A percentile compares a stretch with the other conserved stretches of the same genome.
Evolutionary conservation across 2,888 invertebrate genomes (phyloP).

Genomic region (Morinoia aosen): DNA sequence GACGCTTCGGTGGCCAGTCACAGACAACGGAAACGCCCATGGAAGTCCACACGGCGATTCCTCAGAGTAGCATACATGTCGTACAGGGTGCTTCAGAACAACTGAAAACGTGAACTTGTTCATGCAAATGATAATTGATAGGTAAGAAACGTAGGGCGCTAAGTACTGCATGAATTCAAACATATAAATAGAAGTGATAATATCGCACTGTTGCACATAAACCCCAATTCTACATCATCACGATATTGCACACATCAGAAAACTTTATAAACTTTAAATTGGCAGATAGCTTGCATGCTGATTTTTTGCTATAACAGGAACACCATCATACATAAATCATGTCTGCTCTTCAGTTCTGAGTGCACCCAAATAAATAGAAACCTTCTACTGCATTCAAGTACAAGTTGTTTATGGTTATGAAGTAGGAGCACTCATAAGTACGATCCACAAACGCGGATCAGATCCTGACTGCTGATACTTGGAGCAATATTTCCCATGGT

Average conservation of each 20-base stretch:
- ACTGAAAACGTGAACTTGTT: background rate
- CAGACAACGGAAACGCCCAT: background rate
- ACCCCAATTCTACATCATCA: background rate
- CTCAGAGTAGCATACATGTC: background rate
- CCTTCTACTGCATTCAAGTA: background rate
- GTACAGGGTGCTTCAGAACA: background rate
- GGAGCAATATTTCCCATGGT: background rate
- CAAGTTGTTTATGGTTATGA: background rate
- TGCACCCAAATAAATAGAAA: background rate
- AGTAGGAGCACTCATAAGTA: background rate
- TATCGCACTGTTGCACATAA: background rate
- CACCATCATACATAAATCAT: background rate
- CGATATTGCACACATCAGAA: background rate
- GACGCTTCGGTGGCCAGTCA: constrained; percentile 14
- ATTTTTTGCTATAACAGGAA: background rate
- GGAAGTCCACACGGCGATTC: background rate
- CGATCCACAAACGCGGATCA: background rate
- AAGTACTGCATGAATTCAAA: background rate
- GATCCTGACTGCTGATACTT: background rate
- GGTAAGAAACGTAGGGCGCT: background rate
- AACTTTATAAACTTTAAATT: background rate
- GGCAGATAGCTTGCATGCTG: background rate
- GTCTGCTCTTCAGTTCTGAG: background rate
- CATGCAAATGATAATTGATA: background rate
- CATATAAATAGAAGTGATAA: background rate